A percentile compares a stretch with the other conserved stretches of the same genome.
phyloP scores from a whole-genome alignment of 2,113 vertebrate genomes.

The Ramphastos sulfuratus region DNA sequence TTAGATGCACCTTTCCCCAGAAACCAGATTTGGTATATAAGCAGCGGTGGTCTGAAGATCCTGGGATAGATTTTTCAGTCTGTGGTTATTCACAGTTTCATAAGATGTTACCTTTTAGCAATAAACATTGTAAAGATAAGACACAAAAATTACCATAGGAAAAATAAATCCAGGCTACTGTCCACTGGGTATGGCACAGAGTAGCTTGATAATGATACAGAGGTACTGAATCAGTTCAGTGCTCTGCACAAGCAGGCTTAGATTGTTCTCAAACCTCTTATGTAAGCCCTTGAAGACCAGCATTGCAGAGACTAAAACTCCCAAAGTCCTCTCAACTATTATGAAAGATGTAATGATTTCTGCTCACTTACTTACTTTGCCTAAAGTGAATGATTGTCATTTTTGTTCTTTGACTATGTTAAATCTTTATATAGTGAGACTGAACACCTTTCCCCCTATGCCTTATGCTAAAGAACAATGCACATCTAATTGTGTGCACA shows the following conservation, averaged over 20 bases:
- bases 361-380: background rate
- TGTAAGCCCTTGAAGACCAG: background rate
- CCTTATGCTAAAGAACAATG: background rate
- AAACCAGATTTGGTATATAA: background rate
- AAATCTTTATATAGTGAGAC: background rate
- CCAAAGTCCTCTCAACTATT: background rate
- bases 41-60: background rate
- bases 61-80: background rate
- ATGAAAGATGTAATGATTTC: background rate
- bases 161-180: background rate
- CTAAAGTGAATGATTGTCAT: background rate
- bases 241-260: background rate
- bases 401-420: background rate
- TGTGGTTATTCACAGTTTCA: background rate
- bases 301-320: background rate
- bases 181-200: background rate
- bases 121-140: background rate
- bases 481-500: background rate
- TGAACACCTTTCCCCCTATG: background rate
- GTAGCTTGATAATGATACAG: background rate
- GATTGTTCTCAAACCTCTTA: background rate
- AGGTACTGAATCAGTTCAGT: background rate
- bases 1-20: slow-evolving; percentile 28
- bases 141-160: background rate
- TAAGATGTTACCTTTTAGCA: background rate